Conservation (phyloP, 2,888 invertebrate species). For the Neoaliturus tenellus region DNA sequence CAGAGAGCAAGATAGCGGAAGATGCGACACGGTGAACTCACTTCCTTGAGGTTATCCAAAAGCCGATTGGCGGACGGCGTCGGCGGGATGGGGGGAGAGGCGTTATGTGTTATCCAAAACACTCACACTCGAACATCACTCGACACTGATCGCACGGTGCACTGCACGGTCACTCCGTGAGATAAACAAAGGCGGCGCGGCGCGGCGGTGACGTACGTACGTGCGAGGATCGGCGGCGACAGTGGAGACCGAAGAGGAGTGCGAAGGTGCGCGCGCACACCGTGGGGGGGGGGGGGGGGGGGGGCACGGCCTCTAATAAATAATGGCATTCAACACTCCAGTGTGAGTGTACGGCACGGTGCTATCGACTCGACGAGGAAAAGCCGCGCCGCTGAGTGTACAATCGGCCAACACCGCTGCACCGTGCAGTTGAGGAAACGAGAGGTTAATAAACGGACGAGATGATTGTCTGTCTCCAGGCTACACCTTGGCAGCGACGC, state of each 20-base stretch:
- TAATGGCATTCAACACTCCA: conserved; percentile 52
- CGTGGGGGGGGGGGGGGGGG: neutral
- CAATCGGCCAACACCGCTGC: no score
- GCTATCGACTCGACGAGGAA: conserved; percentile 29
- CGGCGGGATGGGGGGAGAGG: neutral
- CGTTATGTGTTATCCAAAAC: conserved; percentile 8
- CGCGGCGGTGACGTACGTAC: neutral
- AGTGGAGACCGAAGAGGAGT: neutral
- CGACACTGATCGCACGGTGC: neutral
- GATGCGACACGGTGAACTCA: conserved; percentile 13
- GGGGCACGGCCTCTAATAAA: conserved; percentile 13
- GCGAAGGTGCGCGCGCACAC: neutral
- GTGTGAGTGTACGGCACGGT: conserved; percentile 1
- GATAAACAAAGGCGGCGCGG: conserved; percentile 23
- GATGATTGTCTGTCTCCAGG: no score
- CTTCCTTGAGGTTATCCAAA: conserved; percentile 46
- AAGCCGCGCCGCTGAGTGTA: no score
- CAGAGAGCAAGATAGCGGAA: neutral
- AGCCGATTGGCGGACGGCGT: neutral
- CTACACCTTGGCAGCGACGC: no score
- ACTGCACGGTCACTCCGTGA: neutral
- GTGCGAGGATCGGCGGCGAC: conserved; percentile 4
- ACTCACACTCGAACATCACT: conserved; percentile 4
- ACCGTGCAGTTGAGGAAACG: no score
- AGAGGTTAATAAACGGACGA: no score